A percentile compares a stretch with the other conserved stretches of the same genome.
phyloP scores from a whole-genome alignment of 2,888 invertebrate genomes.

The Lithophane ornitopus region DNA sequence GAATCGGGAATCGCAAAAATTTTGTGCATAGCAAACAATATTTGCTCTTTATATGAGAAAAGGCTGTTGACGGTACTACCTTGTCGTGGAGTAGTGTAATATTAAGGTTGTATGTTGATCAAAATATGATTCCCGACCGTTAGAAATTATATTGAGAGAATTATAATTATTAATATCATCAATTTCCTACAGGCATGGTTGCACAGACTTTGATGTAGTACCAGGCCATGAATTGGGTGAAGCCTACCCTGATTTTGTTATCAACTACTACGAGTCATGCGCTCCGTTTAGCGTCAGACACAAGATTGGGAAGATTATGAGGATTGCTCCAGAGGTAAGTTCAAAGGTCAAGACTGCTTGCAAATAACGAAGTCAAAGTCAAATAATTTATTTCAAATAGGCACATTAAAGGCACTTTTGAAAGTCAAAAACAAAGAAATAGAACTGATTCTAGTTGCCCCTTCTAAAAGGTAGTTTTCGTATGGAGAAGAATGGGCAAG shows the following conservation, averaged over 20 bases:
- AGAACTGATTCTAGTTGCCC: too few species aligned
- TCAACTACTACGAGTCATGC: constrained; percentile 91
- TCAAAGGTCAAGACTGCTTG: background rate
- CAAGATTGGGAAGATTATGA: constrained; percentile 77
- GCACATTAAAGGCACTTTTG: too few species aligned
- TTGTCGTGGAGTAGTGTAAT: background rate
- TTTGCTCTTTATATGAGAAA: background rate
- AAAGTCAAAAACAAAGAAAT: too few species aligned
- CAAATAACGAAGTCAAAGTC: too few species aligned
- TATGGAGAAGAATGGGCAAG: too few species aligned
- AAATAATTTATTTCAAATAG: too few species aligned
- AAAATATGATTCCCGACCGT: background rate
- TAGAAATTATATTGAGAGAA: background rate
- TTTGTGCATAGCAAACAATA: background rate
- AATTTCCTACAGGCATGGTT: constrained; percentile 86
- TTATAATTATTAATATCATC: background rate
- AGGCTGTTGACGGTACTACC: background rate
- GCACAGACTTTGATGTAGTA: constrained; percentile 92
- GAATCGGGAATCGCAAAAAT: background rate
- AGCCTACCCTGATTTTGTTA: constrained; percentile 91
- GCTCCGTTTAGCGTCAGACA: constrained; percentile 86
- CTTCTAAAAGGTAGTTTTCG: too few species aligned
- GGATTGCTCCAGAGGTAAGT: constrained; percentile 83
- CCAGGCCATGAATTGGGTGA: constrained; percentile 91
- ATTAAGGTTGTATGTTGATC: background rate